These are phyloP conservation scores for Vipera latastei DNA, from an alignment of 2,797 vertebrate genomes.

Conservation along the genomic window DNA sequence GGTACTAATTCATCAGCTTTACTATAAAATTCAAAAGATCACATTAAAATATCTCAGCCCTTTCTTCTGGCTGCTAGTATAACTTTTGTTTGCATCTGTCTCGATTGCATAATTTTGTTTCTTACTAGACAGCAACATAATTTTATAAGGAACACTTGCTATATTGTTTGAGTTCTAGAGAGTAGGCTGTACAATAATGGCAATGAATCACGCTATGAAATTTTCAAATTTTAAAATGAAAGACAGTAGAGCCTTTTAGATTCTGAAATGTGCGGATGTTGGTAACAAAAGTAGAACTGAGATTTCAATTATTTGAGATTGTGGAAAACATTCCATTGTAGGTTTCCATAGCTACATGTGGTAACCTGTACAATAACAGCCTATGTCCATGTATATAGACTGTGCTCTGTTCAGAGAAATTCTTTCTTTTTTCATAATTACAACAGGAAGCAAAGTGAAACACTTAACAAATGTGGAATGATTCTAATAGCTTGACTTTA, in stretches of 20 bases:
- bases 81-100: not conserved
- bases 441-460: constrained; percentile 12
- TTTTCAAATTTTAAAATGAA: not conserved
- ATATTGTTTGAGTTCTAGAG: constrained; percentile 7
- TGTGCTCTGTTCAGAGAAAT: not conserved
- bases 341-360: not conserved
- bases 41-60: not conserved
- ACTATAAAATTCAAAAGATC: not conserved
- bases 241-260: constrained; percentile 3
- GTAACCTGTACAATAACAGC: not conserved
- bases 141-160: constrained; percentile 19
- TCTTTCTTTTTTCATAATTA: not conserved
- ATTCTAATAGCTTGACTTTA: not conserved
- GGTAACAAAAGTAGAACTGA: constrained; percentile 23
- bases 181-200: not conserved
- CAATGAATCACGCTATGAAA: constrained; percentile 9
- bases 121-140: constrained; percentile 1
- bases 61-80: not conserved
- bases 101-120: not conserved
- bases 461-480: not conserved
- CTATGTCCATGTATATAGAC: constrained; percentile 4
- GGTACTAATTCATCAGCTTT: not conserved
- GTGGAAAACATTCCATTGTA: constrained; percentile 21
- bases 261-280: not conserved
- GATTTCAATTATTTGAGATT: constrained; percentile 8